Conservation (phyloP, 2,888 invertebrate genomes). For the Nezara viridula region DNA sequence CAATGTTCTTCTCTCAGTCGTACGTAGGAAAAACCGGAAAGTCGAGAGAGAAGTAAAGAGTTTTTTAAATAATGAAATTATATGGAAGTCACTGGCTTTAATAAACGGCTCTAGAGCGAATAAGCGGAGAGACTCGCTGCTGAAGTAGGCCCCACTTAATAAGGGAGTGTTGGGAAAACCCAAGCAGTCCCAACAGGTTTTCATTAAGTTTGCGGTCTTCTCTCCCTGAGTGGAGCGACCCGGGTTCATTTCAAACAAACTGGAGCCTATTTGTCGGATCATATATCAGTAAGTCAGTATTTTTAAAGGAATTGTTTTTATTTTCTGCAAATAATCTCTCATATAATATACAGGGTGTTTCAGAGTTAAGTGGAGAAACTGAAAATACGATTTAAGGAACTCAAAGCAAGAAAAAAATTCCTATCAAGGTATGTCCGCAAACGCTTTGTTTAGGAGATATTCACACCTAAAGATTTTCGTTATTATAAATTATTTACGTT, state of each 20-base stretch:
- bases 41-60: background rate
- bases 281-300: background rate
- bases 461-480: too few relatives aligned
- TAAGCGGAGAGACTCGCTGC: background rate
- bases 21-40: background rate
- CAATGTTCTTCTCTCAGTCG: too few relatives aligned
- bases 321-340: too few relatives aligned
- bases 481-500: too few relatives aligned
- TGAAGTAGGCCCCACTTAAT: background rate
- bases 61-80: slow-evolving; percentile 8
- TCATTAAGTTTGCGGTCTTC: slow-evolving; percentile 14
- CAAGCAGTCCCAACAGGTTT: background rate
- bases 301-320: background rate
- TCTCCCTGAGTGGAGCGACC: background rate
- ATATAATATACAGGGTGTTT: too few relatives aligned
- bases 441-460: too few relatives aligned
- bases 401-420: too few relatives aligned
- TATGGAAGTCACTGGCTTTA: background rate
- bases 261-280: background rate
- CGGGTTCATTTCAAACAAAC: background rate
- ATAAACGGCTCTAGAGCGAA: background rate
- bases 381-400: too few relatives aligned
- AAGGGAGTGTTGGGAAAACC: slow-evolving; percentile 21
- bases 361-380: too few relatives aligned
- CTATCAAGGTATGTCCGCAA: too few relatives aligned